phyloP scores from a whole-genome alignment of 1,140 invertebrate genomes.

The Papilio glaucus region DNA sequence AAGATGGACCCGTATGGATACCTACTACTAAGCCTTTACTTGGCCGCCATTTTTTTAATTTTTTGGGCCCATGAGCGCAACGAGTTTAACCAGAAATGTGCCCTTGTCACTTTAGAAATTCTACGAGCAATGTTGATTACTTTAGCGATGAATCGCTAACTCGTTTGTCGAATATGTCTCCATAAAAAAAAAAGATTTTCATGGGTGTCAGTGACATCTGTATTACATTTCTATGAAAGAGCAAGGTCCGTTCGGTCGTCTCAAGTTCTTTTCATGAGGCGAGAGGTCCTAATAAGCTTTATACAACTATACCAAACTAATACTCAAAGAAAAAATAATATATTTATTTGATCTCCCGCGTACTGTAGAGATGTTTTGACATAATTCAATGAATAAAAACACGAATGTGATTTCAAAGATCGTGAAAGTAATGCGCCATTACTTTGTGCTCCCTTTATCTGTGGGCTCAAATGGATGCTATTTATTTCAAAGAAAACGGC shows the following conservation, averaged over 20 bases:
- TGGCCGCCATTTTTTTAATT: too few relatives aligned
- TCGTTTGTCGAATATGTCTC: too few relatives aligned
- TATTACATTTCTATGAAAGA: not conserved
- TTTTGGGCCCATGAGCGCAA: too few relatives aligned
- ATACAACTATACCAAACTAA: not conserved
- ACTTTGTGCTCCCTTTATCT: slow-evolving; percentile 35
- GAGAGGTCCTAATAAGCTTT: not conserved
- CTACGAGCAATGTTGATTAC: too few relatives aligned
- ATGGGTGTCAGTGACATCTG: not conserved
- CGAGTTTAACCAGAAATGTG: too few relatives aligned
- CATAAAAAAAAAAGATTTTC: not conserved
- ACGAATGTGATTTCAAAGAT: slow-evolving; percentile 28
- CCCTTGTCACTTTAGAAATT: too few relatives aligned
- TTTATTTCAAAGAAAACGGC: slow-evolving; percentile 38
- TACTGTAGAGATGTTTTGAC: not conserved
- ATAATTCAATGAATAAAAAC: slow-evolving; percentile 34
- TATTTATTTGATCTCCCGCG: not conserved
- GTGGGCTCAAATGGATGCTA: slow-evolving; percentile 34
- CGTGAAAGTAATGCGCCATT: slow-evolving; percentile 37
- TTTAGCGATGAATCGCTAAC: too few relatives aligned
- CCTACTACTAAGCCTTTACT: too few relatives aligned
- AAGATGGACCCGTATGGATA: too few relatives aligned
- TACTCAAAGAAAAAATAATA: slow-evolving; percentile 3
- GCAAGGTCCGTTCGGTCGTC: not conserved
- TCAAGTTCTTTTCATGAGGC: not conserved